Evolutionary conservation across 2,888 invertebrate genomes (phyloP), one percentile per base, ranked within the genome.

Genomic region (Heterodera filipjevi): DNA sequence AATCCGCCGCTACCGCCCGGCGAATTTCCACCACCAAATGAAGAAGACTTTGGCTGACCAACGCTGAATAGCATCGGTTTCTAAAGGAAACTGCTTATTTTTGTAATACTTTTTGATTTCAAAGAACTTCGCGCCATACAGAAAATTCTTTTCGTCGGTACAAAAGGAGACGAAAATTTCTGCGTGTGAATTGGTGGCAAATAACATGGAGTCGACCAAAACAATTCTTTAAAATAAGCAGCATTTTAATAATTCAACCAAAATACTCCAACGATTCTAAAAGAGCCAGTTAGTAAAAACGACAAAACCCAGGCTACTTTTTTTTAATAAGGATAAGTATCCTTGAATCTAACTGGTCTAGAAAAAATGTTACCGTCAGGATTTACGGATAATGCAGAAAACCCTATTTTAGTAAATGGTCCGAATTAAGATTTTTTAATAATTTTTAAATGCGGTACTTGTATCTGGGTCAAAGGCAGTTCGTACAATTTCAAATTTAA

Each of bases 1-100:
- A 53, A 32, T 70, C 70, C 44, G 22, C 70, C 32, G n/a, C 70
- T 32, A 59, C 59, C 59, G 59, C 59, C 59, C 27, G 59, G 27
- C 8, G n/a, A 1, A 59, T 59, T 59, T 59, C 59, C 59, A 27
- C 59, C 59, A 22, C n/a, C 27, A n/a, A 59, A n/a, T n/a, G n/a
- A n/a, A 10, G 59, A 59, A 59, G 59, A 22, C 22, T 59, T 59
- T 59, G n/a, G 59, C 59, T 59, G 59, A 59, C 27, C 59, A n/a
- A 59, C 59, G 22, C 59, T 59, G 59, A 59, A 59, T n/a, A 59
- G 6, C 6, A 59, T 59, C 27, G 59, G 59, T 27, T 27, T 19
- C 59, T 59, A 59, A 49, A 49, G 16, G 16, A 49, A n/a, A n/a
- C n/a, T n/a, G n/a, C n/a, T n/a, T n/a, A n/a, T n/a, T 49, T 49